These are phyloP conservation scores for Latrodectus geometricus DNA, from an alignment of 1,140 invertebrate species.

Conservation along the genomic window DNA sequence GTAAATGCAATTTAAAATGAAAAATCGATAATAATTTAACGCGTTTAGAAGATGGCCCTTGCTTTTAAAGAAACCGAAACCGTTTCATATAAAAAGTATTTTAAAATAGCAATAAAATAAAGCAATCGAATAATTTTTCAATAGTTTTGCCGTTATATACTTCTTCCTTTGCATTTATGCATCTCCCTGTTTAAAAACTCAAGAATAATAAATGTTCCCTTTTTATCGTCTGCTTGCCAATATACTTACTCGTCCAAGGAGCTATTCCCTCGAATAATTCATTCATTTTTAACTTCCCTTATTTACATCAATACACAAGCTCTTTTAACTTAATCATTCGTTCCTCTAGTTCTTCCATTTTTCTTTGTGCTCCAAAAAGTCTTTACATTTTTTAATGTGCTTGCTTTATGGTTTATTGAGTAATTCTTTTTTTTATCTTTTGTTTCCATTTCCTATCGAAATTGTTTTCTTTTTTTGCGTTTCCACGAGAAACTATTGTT, in stretches of 20 bases:
- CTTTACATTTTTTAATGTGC: slow-evolving; percentile 2
- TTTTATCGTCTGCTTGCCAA: slow-evolving; percentile 31
- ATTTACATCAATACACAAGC: slow-evolving; percentile 29
- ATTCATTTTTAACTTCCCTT: slow-evolving; percentile 20
- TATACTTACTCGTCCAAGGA: slow-evolving; percentile 10
- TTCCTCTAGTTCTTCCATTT: background rate
- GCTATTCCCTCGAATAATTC: slow-evolving; percentile 7
- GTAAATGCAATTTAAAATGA: too few relatives aligned
- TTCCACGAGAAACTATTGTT: background rate
- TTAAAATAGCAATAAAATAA: background rate
- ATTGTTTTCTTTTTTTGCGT: slow-evolving; percentile 8
- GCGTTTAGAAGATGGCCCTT: too few relatives aligned
- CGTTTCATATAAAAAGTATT: too few relatives aligned
- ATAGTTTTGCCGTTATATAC: background rate
- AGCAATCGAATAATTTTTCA: background rate
- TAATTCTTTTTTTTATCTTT: slow-evolving; percentile 3
- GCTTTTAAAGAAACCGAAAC: too few relatives aligned
- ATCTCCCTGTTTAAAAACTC: slow-evolving; percentile 14
- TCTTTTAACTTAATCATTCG: slow-evolving; percentile 33
- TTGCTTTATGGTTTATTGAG: background rate
- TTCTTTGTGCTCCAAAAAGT: background rate
- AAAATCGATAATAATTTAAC: too few relatives aligned
- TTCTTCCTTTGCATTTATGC: background rate
- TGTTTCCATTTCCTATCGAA: background rate
- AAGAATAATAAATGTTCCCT: background rate